phyloP scores from a whole-genome alignment of 2,113 vertebrate genomes.

The Megaleporinus macrocephalus region DNA sequence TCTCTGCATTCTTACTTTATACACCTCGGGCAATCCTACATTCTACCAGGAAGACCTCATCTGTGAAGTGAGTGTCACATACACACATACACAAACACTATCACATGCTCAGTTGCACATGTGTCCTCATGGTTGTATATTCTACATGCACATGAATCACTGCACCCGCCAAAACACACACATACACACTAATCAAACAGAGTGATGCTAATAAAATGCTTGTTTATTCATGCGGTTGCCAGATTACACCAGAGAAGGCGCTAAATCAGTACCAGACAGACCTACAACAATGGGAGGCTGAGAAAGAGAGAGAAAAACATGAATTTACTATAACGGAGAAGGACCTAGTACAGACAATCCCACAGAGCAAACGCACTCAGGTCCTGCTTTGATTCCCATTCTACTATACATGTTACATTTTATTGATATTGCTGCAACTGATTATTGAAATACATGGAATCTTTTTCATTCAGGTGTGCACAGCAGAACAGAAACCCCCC shows the following conservation, averaged over 20 bases:
- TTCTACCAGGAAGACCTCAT: slow-evolving; percentile 80
- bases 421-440: not conserved
- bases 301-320: slow-evolving; percentile 72
- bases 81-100: slow-evolving; percentile 18
- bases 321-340: slow-evolving; percentile 87
- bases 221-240: not conserved
- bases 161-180: no score
- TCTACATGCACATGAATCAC: no score
- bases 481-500: slow-evolving; percentile 5
- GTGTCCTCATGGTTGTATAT: not conserved
- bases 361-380: slow-evolving; percentile 9
- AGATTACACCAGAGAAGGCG: slow-evolving; percentile 78
- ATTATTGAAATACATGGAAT: not conserved
- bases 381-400: not conserved
- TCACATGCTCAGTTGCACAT: not conserved
- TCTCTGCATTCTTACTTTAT: slow-evolving; percentile 81
- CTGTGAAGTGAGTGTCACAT: slow-evolving; percentile 83
- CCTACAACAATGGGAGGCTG: slow-evolving; percentile 76
- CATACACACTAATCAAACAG: slow-evolving; percentile 22
- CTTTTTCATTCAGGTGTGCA: slow-evolving; percentile 26
- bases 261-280: slow-evolving; percentile 72
- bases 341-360: slow-evolving; percentile 26
- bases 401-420: not conserved
- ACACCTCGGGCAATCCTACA: slow-evolving; percentile 70
- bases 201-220: not conserved